Base-by-base conservation (phyloP, 2,888 invertebrate genomes). In the Alviniconcha strummeri region DNA sequence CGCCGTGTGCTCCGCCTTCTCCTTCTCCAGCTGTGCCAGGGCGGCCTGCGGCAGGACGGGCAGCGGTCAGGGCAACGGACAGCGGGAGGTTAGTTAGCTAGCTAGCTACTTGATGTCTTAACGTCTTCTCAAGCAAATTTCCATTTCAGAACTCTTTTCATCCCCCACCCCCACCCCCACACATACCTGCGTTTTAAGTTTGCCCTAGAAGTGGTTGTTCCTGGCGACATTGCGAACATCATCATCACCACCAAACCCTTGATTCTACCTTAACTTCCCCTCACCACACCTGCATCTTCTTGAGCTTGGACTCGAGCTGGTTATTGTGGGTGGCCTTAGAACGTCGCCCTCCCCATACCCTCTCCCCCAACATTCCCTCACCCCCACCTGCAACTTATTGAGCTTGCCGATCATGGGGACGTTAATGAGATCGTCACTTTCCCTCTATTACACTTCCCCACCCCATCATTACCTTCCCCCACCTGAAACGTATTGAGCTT, bases 21-120 rank as follows among this genome's bases (percentile, higher is more conserved):
- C 83, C 57, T 64, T 11, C 72, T 83, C 80, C 52, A 80, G n/a
- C 67, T 52, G 54, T 0, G 67, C 69, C 64, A 82, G 52, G 55
- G 19, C 67, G 5, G 17, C 56, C 64, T 82, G 76, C 7, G n/a
- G 57, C 13, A 19, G 17, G 55, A 75, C 75, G 17, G 55, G 55
- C 8, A 55, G n/a, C n/a, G 9, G 64, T 9, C 67, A 67, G 36
- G 36, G 5, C n/a, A 11, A 11, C n/a, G 7, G 67, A 67, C 11
- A 67, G 9, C 13, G 67, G n/a, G 67, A 67, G 67, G n/a, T 67
- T 5, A n/a, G n/a, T 7, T 17, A 67, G 67, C 7, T 5, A 67
- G 67, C 36, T 36, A 3, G 36, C 3, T 82, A 87, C 86, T 71
- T 89, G 90, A 56, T 90, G 89, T 57, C 88, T 84, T 71, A 90